Percentiles rank a stretch among this genome's conserved stretches.
phyloP scores from a whole-genome alignment of 2,888 invertebrate genomes.

The Conomelus anceps region DNA sequence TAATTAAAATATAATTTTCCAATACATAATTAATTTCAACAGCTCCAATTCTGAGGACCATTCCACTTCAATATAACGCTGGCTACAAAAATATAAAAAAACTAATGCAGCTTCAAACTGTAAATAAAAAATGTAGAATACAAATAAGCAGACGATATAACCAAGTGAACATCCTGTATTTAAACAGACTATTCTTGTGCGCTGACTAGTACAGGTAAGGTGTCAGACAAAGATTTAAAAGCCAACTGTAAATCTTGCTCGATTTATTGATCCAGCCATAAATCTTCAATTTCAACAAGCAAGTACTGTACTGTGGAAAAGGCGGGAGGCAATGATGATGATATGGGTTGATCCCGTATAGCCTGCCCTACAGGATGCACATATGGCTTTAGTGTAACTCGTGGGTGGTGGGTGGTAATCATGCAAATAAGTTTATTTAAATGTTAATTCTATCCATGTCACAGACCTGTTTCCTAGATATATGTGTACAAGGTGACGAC shows the following conservation, averaged over 20 bases:
- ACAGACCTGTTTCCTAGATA: neutral
- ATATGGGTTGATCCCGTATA: neutral
- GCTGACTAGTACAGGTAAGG: too few relatives aligned
- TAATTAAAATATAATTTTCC: too few relatives aligned
- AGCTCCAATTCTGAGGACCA: too few relatives aligned
- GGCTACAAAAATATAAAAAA: too few relatives aligned
- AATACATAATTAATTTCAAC: too few relatives aligned
- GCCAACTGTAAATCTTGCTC: neutral
- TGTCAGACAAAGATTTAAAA: neutral
- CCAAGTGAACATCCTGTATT: neutral
- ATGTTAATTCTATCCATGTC: neutral
- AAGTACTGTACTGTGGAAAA: neutral
- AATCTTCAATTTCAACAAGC: neutral
- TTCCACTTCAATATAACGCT: too few relatives aligned
- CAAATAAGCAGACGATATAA: neutral
- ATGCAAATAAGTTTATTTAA: neutral
- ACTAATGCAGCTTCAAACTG: neutral
- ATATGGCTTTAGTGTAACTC: neutral
- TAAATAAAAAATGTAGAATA: neutral
- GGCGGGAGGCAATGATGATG: too few relatives aligned
- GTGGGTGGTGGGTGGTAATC: neutral
- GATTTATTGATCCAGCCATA: neutral
- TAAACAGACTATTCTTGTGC: neutral
- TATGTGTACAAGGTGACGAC: neutral
- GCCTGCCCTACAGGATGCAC: neutral